phyloP scores from a whole-genome alignment of 2,888 invertebrate species.

The Cloeon dipterum region DNA sequence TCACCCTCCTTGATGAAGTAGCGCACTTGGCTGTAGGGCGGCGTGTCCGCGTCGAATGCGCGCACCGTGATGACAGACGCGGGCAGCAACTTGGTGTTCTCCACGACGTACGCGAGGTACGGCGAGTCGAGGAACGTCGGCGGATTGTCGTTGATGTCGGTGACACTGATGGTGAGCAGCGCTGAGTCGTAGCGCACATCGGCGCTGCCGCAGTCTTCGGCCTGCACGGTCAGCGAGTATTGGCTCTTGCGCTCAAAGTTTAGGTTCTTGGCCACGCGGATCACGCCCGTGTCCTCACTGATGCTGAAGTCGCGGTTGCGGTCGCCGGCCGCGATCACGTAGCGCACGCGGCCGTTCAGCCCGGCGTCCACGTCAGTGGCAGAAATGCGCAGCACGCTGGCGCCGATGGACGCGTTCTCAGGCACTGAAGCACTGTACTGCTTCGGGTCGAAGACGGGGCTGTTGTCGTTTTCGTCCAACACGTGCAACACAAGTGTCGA shows the following conservation, averaged over 20 bases:
- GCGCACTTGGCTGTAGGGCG: constrained; percentile 72
- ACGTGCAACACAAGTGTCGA: constrained; percentile 47
- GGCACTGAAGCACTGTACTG: constrained; percentile 77
- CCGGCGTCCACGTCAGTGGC: constrained; percentile 78
- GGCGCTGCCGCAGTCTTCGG: constrained; percentile 60
- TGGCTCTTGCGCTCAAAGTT: constrained; percentile 78
- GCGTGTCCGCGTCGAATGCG: constrained; percentile 78
- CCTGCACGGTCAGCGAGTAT: constrained; percentile 61
- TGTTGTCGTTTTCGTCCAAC: constrained; percentile 75
- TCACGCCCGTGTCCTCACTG: constrained; percentile 74
- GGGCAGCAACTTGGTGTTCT: constrained; percentile 57
- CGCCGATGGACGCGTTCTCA: constrained; percentile 85
- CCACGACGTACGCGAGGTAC: constrained; percentile 80
- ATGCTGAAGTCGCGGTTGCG: constrained; percentile 78
- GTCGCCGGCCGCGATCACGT: constrained; percentile 73
- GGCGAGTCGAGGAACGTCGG: constrained; percentile 89
- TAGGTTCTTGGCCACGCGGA: constrained; percentile 76
- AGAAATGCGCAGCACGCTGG: constrained; percentile 72
- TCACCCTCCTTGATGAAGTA: constrained; percentile 89
- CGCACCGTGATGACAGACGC: constrained; percentile 36
- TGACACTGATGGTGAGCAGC: constrained; percentile 52
- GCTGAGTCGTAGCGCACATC: constrained; percentile 38
- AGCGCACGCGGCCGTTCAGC: constrained; percentile 74
- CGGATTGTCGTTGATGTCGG: constrained; percentile 84
- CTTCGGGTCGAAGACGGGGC: constrained; percentile 68